Base-by-base conservation (phyloP, 2,113 vertebrate genomes). In the Puntigrus tetrazona region DNA sequence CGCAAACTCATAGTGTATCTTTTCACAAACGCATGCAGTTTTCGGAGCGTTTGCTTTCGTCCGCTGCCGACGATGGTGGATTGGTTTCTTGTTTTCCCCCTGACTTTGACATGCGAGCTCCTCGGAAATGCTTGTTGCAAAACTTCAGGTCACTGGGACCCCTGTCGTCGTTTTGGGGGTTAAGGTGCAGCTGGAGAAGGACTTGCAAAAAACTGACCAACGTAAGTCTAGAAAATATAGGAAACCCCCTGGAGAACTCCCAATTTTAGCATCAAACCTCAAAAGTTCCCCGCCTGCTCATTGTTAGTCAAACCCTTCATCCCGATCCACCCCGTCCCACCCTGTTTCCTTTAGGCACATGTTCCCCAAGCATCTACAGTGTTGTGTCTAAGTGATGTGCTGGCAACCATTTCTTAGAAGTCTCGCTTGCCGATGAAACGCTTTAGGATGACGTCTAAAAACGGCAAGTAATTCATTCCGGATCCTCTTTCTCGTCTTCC, bases 361-460 rank as follows among this genome's bases (percentile, higher is more conserved):
- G 91, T 95, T 94, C 94, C 94, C 89, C 93, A 82, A 92, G 95
- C 93, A 94, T 99, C 98, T 99, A 99, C 98, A 99, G 98, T 98
- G 97, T 97, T 96, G 97, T 99, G 98, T 99, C 97, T 96, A 97
- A 95, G 94, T 95, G 93, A 96, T 96, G 96, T 98, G 97, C 97
- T 97, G 96, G 96, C 94, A 96, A 93, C 84, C 82, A 89, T 88
- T 85, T 95, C 93, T 94, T 91, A 94, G 92, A 91, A 95, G 94
- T 96, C 92, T 92, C 91, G 93, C 94, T 86, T 93, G 88, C 93
- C 91, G 87, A 90, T 92, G 89, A 87, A 88, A 90, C 76, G 69
- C 55, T 47, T 80, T 67, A 47, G 67, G 55, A 75, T 45, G 69
- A 74, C 3, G 11, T 61, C 83, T 87, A 89, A 77, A 88, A 86